Base-by-base conservation (phyloP, 1,140 invertebrate species). In the Vollenhovia emeryi region DNA sequence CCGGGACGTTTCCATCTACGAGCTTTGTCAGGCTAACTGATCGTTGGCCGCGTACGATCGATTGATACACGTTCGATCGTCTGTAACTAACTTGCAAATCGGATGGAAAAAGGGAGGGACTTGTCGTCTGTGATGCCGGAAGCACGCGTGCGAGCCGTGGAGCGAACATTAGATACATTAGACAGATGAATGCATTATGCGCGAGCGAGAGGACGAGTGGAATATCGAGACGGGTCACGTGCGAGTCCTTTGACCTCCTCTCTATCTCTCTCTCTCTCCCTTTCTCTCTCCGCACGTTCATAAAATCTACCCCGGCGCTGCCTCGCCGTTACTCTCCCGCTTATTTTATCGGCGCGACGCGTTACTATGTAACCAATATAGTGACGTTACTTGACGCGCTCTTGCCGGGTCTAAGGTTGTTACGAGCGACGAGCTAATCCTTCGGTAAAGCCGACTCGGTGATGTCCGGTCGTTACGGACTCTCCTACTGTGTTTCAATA, bases 51-150 rank as follows among this genome's bases (percentile, higher is more conserved):
- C 59, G 52, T 82, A 86, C 92, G 91, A 92, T 92, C 91, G 91
- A 92, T 92, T 91, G 92, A 89, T 92, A 92, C 91, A 92, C 82
- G 87, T 79, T 86, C 86, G 91, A 87, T 90, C 80, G 86, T 88
- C 86, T 86, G 91, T 91, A 91, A 87, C 62, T 86, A 88, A 91
- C 88, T 92, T 89, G 91, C 91, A 90, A 92, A 92, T 90, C 85
- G 83, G 66, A 89, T 69, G 79, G 85, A 90, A 69, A 73, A 80
- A 73, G 69, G 82, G 79, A 76, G 80, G 43, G 30, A 86, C 62
- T 75, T 48, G 59, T 78, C 75, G 59, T 71, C 30, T 18, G n/a
- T 43, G 40, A n/a, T 87, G 84, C 74, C 85, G 82, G 87, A 85
- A 86, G 60, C 62, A 55, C 83, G 48, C 45, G 40, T 36, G 40